These are phyloP conservation scores for Metacarcinus magister DNA, from an alignment of 2,888 invertebrate species.

Conservation along the genomic window DNA sequence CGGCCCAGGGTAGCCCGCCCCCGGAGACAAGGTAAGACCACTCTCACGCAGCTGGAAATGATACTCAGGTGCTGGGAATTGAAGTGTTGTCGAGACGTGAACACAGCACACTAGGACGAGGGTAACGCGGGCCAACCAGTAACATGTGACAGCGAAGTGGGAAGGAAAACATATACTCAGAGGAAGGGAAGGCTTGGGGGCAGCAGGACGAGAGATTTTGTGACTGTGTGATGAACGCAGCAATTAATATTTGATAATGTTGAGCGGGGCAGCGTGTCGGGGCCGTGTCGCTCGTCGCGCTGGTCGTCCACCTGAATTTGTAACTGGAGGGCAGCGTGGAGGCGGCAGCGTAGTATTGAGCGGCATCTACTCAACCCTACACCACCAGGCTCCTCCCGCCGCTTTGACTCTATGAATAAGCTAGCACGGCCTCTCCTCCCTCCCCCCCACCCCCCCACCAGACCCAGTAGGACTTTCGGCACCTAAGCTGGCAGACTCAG, in stretches of 20 bases:
- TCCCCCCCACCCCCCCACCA: neutral
- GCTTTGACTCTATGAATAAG: neutral
- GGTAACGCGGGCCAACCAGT: neutral
- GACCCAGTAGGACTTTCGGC: conserved; percentile 67
- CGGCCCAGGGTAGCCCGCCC: conserved; percentile 90
- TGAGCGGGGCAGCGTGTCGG: neutral
- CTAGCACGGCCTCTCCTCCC: neutral
- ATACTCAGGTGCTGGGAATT: neutral
- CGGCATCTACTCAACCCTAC: conserved; percentile 23
- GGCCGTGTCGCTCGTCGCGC: neutral
- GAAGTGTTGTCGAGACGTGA: neutral
- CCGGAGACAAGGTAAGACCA: conserved; percentile 89
- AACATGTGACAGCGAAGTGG: neutral
- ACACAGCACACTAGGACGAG: neutral
- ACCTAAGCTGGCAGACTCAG: conserved; percentile 65
- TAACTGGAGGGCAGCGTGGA: neutral
- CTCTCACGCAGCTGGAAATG: conserved; percentile 82
- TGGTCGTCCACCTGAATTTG: neutral
- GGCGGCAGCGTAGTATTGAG: conserved; percentile 48
- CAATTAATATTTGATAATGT: neutral
- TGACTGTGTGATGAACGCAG: neutral
- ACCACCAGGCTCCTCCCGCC: neutral
- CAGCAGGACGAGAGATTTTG: neutral
- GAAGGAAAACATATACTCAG: neutral
- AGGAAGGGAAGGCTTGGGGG: neutral